phyloP scores from a whole-genome alignment of 1,140 invertebrate genomes.

The Octopus sinensis region DNA sequence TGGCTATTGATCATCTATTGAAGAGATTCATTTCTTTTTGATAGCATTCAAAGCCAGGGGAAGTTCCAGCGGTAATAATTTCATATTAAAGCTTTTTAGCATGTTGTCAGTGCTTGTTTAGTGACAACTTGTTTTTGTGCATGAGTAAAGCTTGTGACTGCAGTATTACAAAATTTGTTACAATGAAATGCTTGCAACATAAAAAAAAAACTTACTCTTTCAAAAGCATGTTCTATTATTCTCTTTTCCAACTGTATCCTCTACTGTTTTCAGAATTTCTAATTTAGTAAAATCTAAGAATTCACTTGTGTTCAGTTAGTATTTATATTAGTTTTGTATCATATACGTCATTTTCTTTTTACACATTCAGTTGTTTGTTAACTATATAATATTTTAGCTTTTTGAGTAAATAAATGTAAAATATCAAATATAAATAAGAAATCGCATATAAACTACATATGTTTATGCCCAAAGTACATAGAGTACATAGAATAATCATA shows the following conservation, averaged over 20 bases:
- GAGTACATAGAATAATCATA: too few species aligned
- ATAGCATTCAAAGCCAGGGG: constrained; percentile 4
- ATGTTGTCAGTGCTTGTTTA: background rate
- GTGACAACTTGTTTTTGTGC: background rate
- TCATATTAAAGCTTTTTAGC: background rate
- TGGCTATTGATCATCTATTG: background rate
- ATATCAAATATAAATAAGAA: too few species aligned
- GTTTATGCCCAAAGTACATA: too few species aligned
- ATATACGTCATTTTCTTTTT: too few species aligned
- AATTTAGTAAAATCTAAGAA: too few species aligned
- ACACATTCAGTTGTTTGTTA: too few species aligned
- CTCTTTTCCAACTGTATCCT: background rate
- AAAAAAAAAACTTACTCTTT: background rate
- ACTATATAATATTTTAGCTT: too few species aligned
- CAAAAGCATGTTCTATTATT: background rate
- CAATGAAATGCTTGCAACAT: background rate
- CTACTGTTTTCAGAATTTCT: too few species aligned
- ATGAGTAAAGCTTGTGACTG: background rate
- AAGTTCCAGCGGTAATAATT: constrained; percentile 2
- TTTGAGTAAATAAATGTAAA: too few species aligned
- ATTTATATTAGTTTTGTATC: too few species aligned
- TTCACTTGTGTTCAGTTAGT: too few species aligned
- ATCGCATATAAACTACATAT: too few species aligned
- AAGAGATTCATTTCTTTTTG: background rate
- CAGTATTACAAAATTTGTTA: background rate